A percentile compares a stretch with the other conserved stretches of the same genome.
Conservation (phyloP, 2,113 vertebrate species). For the Microcebus tavaratra region DNA sequence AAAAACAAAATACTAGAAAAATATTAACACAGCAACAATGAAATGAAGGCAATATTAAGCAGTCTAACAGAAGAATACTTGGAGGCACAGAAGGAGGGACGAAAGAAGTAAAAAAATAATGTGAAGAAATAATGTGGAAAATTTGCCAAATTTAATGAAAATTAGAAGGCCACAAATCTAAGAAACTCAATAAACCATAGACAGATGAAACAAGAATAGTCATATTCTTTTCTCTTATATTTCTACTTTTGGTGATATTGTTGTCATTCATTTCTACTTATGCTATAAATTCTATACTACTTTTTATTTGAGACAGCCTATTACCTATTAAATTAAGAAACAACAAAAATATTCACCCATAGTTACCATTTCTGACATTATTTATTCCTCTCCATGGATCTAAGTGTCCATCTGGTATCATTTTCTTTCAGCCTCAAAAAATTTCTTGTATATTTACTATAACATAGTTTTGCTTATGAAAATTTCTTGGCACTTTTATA, state of each 20-base stretch:
- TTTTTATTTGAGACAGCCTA: slow-evolving; percentile 3
- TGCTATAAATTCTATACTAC: neutral
- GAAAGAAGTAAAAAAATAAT: neutral
- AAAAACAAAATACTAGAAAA: neutral
- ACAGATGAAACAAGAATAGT: neutral
- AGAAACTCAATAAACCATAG: neutral
- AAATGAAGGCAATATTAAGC: neutral
- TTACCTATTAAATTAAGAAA: neutral
- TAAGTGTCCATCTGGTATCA: neutral
- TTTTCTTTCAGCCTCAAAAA: neutral
- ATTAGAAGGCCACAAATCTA: neutral
- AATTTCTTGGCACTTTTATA: neutral
- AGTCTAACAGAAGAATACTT: neutral
- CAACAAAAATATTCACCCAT: neutral
- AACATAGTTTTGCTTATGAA: neutral
- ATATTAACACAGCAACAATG: neutral
- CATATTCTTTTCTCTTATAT: neutral
- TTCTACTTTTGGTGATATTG: neutral
- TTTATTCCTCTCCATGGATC: neutral
- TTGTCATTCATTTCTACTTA: neutral
- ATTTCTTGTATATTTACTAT: neutral
- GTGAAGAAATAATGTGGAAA: neutral
- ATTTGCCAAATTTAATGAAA: neutral
- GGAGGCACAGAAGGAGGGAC: neutral
- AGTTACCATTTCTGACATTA: neutral